Conservation (phyloP, 1,140 invertebrate genomes). For the Heliconius congener region DNA sequence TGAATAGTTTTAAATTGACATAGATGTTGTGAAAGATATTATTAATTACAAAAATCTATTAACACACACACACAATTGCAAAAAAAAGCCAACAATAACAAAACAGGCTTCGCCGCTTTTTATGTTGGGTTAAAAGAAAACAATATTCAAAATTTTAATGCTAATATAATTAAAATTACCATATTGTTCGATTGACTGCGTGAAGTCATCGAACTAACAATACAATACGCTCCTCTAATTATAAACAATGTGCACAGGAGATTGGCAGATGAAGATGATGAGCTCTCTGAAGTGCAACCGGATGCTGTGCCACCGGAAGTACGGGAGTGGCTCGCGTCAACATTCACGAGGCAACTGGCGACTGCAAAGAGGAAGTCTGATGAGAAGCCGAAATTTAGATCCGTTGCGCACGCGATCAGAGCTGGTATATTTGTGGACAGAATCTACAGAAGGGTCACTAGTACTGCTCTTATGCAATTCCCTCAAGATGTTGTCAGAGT, state of each 20-base stretch:
- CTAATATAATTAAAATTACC: slow-evolving; percentile 1
- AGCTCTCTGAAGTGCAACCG: slow-evolving; percentile 96
- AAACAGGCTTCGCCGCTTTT: slow-evolving; percentile 33
- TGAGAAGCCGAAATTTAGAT: slow-evolving; percentile 93
- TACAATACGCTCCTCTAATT: slow-evolving; percentile 19
- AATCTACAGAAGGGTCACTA: slow-evolving; percentile 94
- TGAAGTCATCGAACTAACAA: background rate
- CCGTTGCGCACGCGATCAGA: slow-evolving; percentile 98
- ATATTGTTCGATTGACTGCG: slow-evolving; percentile 20
- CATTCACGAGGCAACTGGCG: slow-evolving; percentile 95
- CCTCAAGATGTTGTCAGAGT: slow-evolving; percentile 93
- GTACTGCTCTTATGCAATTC: slow-evolving; percentile 93
- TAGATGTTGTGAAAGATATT: background rate
- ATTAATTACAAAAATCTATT: background rate
- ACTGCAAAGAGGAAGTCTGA: slow-evolving; percentile 88
- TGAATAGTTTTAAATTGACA: too few species aligned
- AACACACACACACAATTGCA: slow-evolving; percentile 11
- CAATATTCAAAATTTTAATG: slow-evolving; percentile 12
- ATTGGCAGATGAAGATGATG: slow-evolving; percentile 94
- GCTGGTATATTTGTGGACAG: slow-evolving; percentile 98
- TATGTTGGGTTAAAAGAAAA: background rate
- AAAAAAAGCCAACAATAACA: background rate
- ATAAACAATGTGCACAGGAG: slow-evolving; percentile 79
- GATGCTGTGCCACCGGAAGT: slow-evolving; percentile 97
- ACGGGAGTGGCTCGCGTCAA: slow-evolving; percentile 97